These are phyloP conservation scores for Buphagus erythrorhynchus DNA, from an alignment of 2,797 vertebrate species.

Conservation along the genomic window DNA sequence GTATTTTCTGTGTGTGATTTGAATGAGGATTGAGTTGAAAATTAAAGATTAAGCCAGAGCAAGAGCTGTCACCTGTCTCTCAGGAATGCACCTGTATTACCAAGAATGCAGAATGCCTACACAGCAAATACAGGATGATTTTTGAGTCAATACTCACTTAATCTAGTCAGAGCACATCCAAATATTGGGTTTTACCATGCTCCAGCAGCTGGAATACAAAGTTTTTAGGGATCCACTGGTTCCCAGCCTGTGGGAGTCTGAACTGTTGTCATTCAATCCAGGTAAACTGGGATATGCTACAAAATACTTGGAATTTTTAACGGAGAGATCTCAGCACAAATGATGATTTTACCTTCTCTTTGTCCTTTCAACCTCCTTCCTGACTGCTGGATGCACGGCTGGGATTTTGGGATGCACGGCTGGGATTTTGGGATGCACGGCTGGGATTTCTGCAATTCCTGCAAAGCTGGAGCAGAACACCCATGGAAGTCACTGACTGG, in stretches of 20 bases:
- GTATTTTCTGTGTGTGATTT: neutral
- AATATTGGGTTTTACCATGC: neutral
- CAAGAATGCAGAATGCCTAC: neutral
- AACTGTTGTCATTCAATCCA: neutral
- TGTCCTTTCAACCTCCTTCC: neutral
- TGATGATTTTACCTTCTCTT: neutral
- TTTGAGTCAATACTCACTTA: neutral
- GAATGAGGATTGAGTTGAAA: neutral
- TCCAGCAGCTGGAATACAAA: neutral
- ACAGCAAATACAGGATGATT: neutral
- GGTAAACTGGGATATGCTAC: neutral
- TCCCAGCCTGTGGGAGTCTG: neutral
- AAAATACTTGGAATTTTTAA: neutral
- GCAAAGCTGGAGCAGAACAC: neutral
- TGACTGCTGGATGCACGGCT: neutral
- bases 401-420: neutral
- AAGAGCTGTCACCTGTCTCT: neutral
- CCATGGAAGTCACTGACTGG: neutral
- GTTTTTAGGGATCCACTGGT: neutral
- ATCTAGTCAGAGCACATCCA: neutral
- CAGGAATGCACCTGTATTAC: neutral
- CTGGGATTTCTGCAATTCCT: neutral
- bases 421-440: rapidly evolving
- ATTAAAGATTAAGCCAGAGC: neutral
- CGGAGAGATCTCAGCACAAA: neutral